Evolutionary conservation across 2,113 vertebrate genomes (phyloP), one percentile per base, ranked within the genome.

Genomic region (Sorex fumeus): DNA sequence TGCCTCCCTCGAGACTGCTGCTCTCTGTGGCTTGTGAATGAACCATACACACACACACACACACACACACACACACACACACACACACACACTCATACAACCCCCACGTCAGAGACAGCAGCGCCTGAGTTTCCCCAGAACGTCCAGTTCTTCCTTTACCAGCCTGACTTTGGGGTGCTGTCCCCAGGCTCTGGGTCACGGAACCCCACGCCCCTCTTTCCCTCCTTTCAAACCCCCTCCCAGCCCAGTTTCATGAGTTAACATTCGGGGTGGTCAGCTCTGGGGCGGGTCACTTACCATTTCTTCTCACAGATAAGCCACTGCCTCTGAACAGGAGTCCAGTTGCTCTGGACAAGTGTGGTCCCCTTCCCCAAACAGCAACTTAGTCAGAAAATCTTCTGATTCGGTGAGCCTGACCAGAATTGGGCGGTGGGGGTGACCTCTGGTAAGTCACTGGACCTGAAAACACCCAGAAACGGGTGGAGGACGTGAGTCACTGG

Each of bases 391-490:
- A 82, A 40, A 80, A 83, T 47, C 83, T 76, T 90, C 91, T 90
- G 78, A 80, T 62, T 93, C 82, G 79, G 78, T 84, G 92, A 82
- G 13, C 19, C 77, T 95, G 91, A 91, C 92, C 85, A 90, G 92
- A 90, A 96, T 85, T 43, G 36, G 62, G 43, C 70, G 72, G 15
- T 8, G 34, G 43, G 76, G 27, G 30, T 85, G 64, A 30, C 62
- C 66, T 57, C 62, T 90, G 81, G 77, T 57, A 66, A 70, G 53
- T 84, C 27, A 3, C 57, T 57, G 18, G 43, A 25, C 64, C 60
- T 30, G 28, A 30, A 66, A 74, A 50, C 89, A 40, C 30, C 77
- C 45, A 47, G 60, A 53, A 82, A 79, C 40, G 3, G 72, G 43
- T 53, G 45, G 57, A 83, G 79, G 6, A 34, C 36, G 36, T 88